phyloP scores from a whole-genome alignment of 2,113 vertebrate genomes.

The Archocentrus centrarchus region DNA sequence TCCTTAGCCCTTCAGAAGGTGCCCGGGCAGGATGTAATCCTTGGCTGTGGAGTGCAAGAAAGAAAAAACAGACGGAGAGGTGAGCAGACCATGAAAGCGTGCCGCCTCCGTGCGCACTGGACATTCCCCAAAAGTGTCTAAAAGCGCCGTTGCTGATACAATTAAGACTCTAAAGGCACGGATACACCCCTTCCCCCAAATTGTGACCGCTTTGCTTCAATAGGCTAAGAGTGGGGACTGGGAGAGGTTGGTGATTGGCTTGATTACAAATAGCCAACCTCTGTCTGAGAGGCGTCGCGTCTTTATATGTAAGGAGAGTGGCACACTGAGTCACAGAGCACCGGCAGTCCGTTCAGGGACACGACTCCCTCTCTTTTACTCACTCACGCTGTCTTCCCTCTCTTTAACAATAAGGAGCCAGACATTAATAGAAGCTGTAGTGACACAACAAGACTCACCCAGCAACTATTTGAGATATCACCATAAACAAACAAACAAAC shows the following conservation, averaged over 20 bases:
- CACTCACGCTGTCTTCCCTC: neutral
- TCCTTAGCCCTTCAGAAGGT: conserved; percentile 58
- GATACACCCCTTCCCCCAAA: conserved; percentile 52
- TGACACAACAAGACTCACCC: neutral
- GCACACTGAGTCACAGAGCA: conserved; percentile 56
- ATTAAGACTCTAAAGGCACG: conserved; percentile 57
- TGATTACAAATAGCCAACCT: conserved; percentile 70
- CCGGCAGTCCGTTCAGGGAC: conserved; percentile 64
- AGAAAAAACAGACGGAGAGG: conserved; percentile 30
- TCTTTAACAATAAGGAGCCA: conserved; percentile 33
- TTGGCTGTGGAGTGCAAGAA: conserved; percentile 49
- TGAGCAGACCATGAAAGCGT: conserved; percentile 33
- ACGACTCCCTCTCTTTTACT: conserved; percentile 35
- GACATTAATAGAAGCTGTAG: conserved; percentile 44
- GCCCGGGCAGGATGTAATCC: conserved; percentile 68
- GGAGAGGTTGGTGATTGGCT: conserved; percentile 67
- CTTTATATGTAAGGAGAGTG: conserved; percentile 54
- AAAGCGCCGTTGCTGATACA: conserved; percentile 42
- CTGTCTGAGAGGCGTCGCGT: conserved; percentile 41
- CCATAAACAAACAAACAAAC: neutral
- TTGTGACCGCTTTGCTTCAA: conserved; percentile 53
- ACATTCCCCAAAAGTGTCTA: conserved; percentile 36
- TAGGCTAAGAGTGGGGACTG: conserved; percentile 32
- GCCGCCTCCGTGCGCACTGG: conserved; percentile 36
- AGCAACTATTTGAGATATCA: neutral